These are phyloP conservation scores for Grammomys dolichurus DNA, from an alignment of 2,113 vertebrate species.

Conservation along the genomic window DNA sequence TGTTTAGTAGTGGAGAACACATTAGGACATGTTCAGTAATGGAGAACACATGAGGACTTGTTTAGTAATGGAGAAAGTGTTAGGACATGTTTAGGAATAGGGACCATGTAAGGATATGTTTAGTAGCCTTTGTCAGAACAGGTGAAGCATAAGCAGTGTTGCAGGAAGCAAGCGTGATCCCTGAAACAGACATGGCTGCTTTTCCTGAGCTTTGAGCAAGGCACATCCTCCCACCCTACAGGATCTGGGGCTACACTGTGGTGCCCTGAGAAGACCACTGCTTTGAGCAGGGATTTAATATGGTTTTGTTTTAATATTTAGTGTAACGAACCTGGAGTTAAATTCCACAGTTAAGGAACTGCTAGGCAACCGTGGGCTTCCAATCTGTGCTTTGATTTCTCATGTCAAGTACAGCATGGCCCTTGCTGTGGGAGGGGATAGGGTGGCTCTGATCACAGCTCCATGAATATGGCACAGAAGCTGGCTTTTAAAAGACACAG, in stretches of 20 bases:
- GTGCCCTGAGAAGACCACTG: neutral
- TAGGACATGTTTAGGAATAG: neutral
- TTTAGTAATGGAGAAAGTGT: neutral
- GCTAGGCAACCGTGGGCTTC: neutral
- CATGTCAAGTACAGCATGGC: neutral
- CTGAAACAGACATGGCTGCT: neutral
- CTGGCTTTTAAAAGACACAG: conserved; percentile 28
- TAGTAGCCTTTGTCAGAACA: neutral
- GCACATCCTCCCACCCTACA: neutral
- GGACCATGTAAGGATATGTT: neutral
- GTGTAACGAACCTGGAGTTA: neutral
- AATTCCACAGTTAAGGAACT: neutral
- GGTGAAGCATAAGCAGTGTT: neutral
- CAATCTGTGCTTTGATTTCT: neutral
- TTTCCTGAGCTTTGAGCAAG: neutral
- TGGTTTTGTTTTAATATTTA: neutral
- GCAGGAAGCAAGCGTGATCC: accelerated
- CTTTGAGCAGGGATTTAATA: neutral
- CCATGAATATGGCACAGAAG: neutral
- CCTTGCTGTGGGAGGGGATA: neutral
- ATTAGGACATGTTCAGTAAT: too few relatives aligned
- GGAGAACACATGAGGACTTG: neutral
- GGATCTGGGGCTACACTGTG: neutral
- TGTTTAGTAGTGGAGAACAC: neutral
- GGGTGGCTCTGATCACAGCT: neutral